Conservation (phyloP, 2,113 vertebrate species). For the Thryonomys swinderianus region DNA sequence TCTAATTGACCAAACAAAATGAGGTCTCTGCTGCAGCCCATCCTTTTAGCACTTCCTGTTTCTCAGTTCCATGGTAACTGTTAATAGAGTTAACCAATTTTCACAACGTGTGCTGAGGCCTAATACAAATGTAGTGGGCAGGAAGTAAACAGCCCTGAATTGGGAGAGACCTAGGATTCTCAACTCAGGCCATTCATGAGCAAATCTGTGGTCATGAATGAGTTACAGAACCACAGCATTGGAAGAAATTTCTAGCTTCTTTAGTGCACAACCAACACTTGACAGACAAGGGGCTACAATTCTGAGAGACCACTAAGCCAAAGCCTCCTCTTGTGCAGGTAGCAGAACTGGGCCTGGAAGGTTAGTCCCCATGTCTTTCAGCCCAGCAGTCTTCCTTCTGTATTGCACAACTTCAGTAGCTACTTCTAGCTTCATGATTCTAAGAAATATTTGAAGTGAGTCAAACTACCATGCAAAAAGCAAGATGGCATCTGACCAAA, state of each 20-base stretch:
- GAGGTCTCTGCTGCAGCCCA: constrained; percentile 58
- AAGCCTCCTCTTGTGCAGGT: too few relatives aligned
- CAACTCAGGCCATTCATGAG: not conserved
- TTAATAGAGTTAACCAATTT: constrained; percentile 52
- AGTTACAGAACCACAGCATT: not conserved
- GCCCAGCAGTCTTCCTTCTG: not conserved
- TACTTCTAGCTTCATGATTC: not conserved
- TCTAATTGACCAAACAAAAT: constrained; percentile 74
- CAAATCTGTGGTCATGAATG: not conserved
- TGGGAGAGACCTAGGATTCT: not conserved
- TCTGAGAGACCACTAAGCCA: not conserved
- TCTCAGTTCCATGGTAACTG: not conserved
- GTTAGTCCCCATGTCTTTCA: not conserved
- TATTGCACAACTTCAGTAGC: not conserved
- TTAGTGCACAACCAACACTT: not conserved
- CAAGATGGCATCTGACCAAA: constrained; percentile 28
- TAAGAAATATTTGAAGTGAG: constrained; percentile 20
- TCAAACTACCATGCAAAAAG: not conserved
- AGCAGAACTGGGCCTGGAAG: not conserved
- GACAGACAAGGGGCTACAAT: not conserved
- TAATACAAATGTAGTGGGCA: not conserved
- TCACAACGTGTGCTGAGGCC: not conserved
- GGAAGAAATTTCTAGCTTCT: not conserved
- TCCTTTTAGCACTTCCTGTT: constrained; percentile 58
- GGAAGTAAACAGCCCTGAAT: not conserved